phyloP scores from a whole-genome alignment of 2,888 invertebrate genomes.

The Euphydryas editha region DNA sequence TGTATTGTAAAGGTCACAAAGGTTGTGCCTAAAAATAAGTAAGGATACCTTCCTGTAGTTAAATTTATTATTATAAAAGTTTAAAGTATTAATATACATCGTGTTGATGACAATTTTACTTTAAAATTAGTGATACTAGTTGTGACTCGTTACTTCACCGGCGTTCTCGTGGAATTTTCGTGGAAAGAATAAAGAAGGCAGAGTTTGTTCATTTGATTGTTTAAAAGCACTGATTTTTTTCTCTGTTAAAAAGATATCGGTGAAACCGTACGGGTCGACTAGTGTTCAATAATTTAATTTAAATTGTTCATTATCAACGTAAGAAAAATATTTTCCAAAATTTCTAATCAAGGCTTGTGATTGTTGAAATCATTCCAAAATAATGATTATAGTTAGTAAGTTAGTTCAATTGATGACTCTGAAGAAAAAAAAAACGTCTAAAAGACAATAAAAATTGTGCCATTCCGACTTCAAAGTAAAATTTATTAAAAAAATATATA shows the following conservation, averaged over 20 bases:
- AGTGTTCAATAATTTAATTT: too few species aligned
- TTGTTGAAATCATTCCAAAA: constrained; percentile 72
- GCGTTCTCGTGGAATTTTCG: too few species aligned
- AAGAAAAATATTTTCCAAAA: constrained; percentile 22
- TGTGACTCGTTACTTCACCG: too few species aligned
- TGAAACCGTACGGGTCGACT: too few species aligned
- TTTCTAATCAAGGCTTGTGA: constrained; percentile 71
- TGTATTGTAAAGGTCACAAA: constrained; percentile 32
- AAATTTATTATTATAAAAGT: not conserved
- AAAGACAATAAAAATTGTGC: constrained; percentile 34
- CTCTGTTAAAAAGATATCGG: too few species aligned
- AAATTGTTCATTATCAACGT: not conserved
- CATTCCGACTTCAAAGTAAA: constrained; percentile 25
- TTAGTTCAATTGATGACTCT: constrained; percentile 15
- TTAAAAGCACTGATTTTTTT: too few species aligned
- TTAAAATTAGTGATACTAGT: not conserved
- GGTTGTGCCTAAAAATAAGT: constrained; percentile 31
- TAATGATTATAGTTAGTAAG: constrained; percentile 43
- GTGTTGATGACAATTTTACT: constrained; percentile 3
- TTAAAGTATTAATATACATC: not conserved
- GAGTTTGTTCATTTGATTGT: too few species aligned
- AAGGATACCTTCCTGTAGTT: not conserved
- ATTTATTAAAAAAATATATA: constrained; percentile 2
- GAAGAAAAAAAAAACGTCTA: constrained; percentile 27
- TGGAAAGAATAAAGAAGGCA: too few species aligned